Evolutionary conservation across 2,888 invertebrate species (phyloP).

Genomic region (Archips crataeganus): DNA sequence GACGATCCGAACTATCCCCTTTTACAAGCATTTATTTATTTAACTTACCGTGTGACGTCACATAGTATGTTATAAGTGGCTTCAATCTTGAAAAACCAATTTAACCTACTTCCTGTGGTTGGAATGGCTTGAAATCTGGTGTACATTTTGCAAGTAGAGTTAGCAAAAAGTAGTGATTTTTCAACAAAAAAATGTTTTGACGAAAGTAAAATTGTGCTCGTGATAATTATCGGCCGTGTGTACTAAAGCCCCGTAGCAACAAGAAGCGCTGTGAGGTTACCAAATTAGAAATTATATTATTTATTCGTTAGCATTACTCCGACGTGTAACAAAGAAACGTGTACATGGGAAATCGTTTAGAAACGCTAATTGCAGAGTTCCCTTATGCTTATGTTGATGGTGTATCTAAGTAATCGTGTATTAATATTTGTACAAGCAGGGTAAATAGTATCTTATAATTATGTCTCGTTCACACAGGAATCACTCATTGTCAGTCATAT

Average conservation of each 20-base stretch:
- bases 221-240: slow-evolving; percentile 11
- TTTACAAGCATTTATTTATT: too few relatives aligned
- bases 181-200: neutral
- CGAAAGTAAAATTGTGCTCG: neutral
- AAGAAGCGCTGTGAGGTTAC: slow-evolving; percentile 35
- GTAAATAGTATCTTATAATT: neutral
- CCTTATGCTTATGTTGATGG: neutral
- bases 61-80: too few relatives aligned
- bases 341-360: slow-evolving; percentile 12
- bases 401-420: neutral
- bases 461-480: too few relatives aligned
- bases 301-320: slow-evolving; percentile 34
- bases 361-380: slow-evolving; percentile 12
- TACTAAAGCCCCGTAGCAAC: slow-evolving; percentile 11
- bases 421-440: neutral
- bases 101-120: too few relatives aligned
- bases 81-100: too few relatives aligned
- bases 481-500: too few relatives aligned
- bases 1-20: too few relatives aligned
- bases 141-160: too few relatives aligned
- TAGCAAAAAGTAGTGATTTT: too few relatives aligned
- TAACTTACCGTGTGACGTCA: too few relatives aligned
- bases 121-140: too few relatives aligned
- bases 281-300: slow-evolving; percentile 37
- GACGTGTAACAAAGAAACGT: slow-evolving; percentile 13